Evolutionary conservation across 2,797 vertebrate species (phyloP).

Genomic region (Chanos chanos): DNA sequence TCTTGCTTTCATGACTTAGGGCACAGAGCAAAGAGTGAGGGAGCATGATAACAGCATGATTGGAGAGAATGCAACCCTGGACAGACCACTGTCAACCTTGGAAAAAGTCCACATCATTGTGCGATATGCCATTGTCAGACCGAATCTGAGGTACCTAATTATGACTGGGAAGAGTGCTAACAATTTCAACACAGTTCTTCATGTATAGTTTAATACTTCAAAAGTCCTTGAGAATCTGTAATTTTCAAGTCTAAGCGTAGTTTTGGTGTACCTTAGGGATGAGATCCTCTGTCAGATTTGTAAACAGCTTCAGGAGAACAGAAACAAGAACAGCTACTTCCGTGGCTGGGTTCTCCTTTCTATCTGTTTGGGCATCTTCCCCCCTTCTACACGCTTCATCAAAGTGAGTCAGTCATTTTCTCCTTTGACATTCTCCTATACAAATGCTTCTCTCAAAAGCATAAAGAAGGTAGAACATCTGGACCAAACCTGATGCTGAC

Average conservation of each 20-base stretch:
- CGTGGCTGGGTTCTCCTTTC: conserved; percentile 95
- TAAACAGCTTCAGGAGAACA: conserved; percentile 90
- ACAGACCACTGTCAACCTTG: conserved; percentile 83
- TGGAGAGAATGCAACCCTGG: conserved; percentile 70
- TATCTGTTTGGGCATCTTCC: conserved; percentile 92
- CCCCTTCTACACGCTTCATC: conserved; percentile 80
- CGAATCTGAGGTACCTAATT: conserved; percentile 87
- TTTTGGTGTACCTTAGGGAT: conserved; percentile 73
- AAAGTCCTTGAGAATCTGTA: too few species aligned
- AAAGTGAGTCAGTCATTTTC: conserved; percentile 67
- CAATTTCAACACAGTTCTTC: not conserved
- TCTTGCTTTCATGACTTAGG: too few species aligned
- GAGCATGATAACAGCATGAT: conserved; percentile 67
- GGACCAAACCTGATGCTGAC: not conserved
- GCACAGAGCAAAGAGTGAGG: conserved; percentile 62
- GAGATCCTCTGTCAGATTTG: conserved; percentile 99
- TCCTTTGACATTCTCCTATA: not conserved
- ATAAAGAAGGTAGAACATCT: not conserved
- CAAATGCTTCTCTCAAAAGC: too few species aligned
- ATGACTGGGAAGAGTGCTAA: not conserved
- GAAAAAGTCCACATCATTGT: conserved; percentile 94
- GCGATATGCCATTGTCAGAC: conserved; percentile 81
- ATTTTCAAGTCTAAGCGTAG: not conserved
- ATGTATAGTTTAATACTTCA: too few species aligned
- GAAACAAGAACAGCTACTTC: conserved; percentile 76